These are phyloP conservation scores for Petrocephalus schoutedeni DNA, from an alignment of 2,797 vertebrate genomes.

Conservation along the genomic window DNA sequence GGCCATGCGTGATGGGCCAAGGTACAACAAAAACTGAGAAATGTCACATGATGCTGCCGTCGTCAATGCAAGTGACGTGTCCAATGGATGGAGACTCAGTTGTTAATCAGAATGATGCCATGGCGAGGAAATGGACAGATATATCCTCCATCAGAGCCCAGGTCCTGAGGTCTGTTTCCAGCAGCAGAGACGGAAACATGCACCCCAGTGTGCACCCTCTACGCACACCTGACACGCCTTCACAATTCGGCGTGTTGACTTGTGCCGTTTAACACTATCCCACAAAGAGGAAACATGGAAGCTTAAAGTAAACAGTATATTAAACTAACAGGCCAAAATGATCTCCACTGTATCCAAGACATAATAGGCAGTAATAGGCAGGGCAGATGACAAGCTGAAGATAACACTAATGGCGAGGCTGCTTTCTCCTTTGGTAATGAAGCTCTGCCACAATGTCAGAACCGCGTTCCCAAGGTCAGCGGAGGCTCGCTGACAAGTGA, in stretches of 20 bases:
- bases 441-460: background rate
- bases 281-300: background rate
- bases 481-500: constrained; percentile 10
- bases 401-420: background rate
- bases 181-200: background rate
- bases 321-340: background rate
- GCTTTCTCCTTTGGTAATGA: background rate
- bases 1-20: background rate
- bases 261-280: background rate
- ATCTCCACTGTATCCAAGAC: background rate
- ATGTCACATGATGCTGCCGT: background rate
- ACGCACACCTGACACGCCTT: background rate
- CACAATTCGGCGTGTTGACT: background rate
- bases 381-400: background rate
- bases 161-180: background rate
- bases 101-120: background rate
- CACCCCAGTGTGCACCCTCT: background rate
- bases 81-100: background rate
- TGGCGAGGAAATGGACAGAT: background rate
- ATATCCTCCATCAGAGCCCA: background rate
- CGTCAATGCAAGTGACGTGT: background rate
- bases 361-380: background rate
- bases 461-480: constrained; percentile 8
- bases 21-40: background rate
- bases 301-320: background rate